Conservation (phyloP, 2,113 vertebrate genomes). For the Zapus hudsonius region DNA sequence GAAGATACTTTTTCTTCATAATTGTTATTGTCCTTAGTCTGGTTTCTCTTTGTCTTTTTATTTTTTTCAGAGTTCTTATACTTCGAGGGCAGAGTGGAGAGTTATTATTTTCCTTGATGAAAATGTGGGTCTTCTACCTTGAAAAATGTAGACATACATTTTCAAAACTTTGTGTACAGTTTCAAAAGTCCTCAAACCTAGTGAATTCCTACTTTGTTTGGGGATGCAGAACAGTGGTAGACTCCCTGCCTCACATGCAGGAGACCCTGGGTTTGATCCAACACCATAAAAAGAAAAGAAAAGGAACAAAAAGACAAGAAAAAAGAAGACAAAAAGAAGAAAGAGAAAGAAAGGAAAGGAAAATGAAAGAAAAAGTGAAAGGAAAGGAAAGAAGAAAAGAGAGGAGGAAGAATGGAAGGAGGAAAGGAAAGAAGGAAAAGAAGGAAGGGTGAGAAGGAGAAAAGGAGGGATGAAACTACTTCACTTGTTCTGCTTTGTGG, state of each 20-base stretch:
- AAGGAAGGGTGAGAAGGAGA: no score
- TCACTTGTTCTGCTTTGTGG: background rate
- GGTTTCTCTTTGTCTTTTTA: constrained; percentile 59
- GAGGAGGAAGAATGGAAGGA: no score
- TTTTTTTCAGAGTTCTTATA: constrained; percentile 36
- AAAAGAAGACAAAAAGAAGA: no score
- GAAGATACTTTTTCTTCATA: constrained; percentile 14
- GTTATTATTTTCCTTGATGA: constrained; percentile 37
- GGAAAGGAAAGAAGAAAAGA: no score
- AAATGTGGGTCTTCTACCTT: constrained; percentile 34
- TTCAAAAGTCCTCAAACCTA: background rate
- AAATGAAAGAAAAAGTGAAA: no score
- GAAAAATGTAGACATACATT: constrained; percentile 30
- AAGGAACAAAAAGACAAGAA: no score
- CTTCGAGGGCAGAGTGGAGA: background rate
- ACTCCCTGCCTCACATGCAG: no score
- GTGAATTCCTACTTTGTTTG: background rate
- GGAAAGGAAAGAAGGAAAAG: no score
- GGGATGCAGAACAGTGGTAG: background rate
- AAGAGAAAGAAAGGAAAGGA: no score
- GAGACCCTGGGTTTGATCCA: background rate
- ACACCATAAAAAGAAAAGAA: background rate
- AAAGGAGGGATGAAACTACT: no score
- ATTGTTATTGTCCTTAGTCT: constrained; percentile 37
- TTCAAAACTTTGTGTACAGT: background rate